Conservation (phyloP, 2,888 invertebrate genomes). For the Aromia moschata region DNA sequence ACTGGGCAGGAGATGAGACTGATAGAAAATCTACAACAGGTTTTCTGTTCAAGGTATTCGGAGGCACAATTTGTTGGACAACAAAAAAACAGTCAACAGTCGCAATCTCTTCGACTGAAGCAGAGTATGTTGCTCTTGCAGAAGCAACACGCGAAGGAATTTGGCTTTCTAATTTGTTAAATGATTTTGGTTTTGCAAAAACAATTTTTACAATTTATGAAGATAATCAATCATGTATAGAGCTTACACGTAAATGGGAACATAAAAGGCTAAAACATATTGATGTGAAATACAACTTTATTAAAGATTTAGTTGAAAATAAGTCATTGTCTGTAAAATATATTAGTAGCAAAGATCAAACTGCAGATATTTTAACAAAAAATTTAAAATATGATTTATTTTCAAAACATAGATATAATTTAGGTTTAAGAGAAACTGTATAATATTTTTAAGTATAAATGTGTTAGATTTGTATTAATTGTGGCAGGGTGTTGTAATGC, state of each 20-base stretch:
- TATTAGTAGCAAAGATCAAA: background rate
- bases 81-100: slow-evolving; percentile 6
- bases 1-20: background rate
- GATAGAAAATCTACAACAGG: slow-evolving; percentile 18
- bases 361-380: background rate
- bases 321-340: background rate
- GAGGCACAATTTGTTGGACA: slow-evolving; percentile 1
- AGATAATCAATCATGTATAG: too few species aligned
- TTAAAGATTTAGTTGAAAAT: background rate
- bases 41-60: slow-evolving; percentile 4
- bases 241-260: background rate
- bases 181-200: too few species aligned
- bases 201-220: too few species aligned
- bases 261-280: slow-evolving; percentile 1
- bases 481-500: too few species aligned
- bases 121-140: slow-evolving; percentile 23
- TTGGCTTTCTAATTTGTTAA: background rate
- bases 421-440: too few species aligned
- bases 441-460: too few species aligned
- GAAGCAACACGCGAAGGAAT: slow-evolving; percentile 6
- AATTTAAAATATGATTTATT: too few species aligned
- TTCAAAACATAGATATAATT: too few species aligned
- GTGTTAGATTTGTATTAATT: too few species aligned
- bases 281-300: background rate
- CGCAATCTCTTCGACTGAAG: slow-evolving; percentile 16